These are phyloP conservation scores for Porites evermanni DNA, from an alignment of 92 coral and sea anemone species.

Conservation along the genomic window DNA sequence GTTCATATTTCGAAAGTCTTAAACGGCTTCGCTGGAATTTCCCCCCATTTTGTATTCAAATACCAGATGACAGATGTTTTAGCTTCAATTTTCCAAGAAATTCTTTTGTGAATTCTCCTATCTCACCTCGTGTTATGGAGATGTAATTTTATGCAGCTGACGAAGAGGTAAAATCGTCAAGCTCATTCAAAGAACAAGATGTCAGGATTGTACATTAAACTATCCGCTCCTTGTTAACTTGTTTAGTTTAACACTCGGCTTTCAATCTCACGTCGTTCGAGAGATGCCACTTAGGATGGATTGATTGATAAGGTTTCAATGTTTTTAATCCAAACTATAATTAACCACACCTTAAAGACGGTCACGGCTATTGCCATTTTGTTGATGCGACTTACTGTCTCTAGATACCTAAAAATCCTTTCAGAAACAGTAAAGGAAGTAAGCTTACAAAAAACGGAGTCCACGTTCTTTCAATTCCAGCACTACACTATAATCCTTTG, in stretches of 20 bases:
- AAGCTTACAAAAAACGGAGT: not conserved
- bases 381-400: not conserved
- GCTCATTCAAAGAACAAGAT: not conserved
- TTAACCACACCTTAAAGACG: not conserved
- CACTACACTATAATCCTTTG: too few species aligned
- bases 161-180: too few species aligned
- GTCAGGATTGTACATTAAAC: slow-evolving; percentile 1
- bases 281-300: slow-evolving; percentile 10
- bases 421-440: not conserved
- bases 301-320: slow-evolving; percentile 29
- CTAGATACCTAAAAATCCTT: not conserved
- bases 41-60: not conserved
- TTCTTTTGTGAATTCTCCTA: not conserved
- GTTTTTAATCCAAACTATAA: slow-evolving; percentile 18
- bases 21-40: not conserved
- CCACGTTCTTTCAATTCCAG: too few species aligned
- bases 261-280: slow-evolving; percentile 2
- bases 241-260: slow-evolving; percentile 25
- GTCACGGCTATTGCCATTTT: not conserved
- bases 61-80: not conserved
- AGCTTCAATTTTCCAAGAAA: not conserved
- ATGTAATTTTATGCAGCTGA: not conserved
- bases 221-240: slow-evolving; percentile 52
- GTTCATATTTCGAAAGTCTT: not conserved
- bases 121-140: not conserved